Percentiles rank a stretch among this genome's conserved stretches.
Evolutionary conservation across 1,140 invertebrate species (phyloP).

Genomic region (Procambarus clarkii): DNA sequence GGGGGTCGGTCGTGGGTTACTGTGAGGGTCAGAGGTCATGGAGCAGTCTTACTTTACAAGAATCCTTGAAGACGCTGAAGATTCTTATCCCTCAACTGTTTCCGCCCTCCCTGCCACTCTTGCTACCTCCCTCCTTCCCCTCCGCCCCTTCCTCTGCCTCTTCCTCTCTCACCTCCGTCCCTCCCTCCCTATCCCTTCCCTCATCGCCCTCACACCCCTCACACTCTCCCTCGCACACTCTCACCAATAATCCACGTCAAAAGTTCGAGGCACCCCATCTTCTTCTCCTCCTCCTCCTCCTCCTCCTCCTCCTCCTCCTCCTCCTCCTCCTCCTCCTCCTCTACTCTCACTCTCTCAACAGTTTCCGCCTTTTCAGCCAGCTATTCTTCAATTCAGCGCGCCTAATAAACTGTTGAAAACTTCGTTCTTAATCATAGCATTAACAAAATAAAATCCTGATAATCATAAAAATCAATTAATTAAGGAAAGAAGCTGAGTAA

Average conservation of each 20-base stretch:
- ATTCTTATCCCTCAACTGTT: not conserved
- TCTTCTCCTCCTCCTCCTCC: not conserved
- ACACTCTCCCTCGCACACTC: not conserved
- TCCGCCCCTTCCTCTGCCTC: conserved; percentile 16
- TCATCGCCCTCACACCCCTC: not conserved
- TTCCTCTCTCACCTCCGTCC: not conserved
- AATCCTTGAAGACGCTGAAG: too few species aligned
- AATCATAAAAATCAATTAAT: conserved; percentile 73
- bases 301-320: conserved; percentile 1
- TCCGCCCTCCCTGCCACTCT: conserved; percentile 1
- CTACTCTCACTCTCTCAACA: conserved; percentile 62
- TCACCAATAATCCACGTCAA: not conserved
- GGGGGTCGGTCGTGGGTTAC: too few species aligned
- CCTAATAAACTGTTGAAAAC: conserved; percentile 73
- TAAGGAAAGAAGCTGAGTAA: conserved; percentile 71
- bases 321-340: conserved; percentile 8
- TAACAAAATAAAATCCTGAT: conserved; percentile 72
- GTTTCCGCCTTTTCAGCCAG: conserved; percentile 62
- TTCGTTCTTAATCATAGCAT: conserved; percentile 73
- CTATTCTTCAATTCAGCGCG: conserved; percentile 71
- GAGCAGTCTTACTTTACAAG: too few species aligned
- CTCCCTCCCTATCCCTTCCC: not conserved
- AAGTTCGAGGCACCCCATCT: conserved; percentile 16
- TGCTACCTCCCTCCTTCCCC: not conserved
- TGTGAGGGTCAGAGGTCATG: too few species aligned